Evolutionary conservation across 2,797 vertebrate genomes (phyloP).

Genomic region (Mus minutoides): DNA sequence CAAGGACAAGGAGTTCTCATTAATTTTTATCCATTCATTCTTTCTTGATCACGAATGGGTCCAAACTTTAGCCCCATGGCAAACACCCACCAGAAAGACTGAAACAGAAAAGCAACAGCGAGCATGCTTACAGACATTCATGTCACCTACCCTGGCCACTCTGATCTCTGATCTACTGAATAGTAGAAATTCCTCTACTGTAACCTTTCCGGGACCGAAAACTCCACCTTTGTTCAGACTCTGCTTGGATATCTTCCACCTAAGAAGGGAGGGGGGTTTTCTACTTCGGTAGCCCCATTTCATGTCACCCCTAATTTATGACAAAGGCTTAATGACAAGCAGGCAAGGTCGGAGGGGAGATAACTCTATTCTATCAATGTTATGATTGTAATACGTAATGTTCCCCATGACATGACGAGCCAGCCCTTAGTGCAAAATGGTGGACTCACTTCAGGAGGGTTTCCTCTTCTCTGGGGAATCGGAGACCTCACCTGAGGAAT

Average conservation of each 20-base stretch:
- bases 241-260: background rate
- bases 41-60: background rate
- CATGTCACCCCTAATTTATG: background rate
- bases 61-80: background rate
- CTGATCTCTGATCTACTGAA: background rate
- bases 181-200: background rate
- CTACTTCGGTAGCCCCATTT: background rate
- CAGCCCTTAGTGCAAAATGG: background rate
- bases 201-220: background rate
- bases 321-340: background rate
- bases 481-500: background rate
- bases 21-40: background rate
- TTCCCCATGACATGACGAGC: too few relatives aligned
- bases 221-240: background rate
- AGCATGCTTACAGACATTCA: background rate
- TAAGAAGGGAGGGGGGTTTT: background rate
- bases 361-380: background rate
- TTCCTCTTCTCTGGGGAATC: background rate
- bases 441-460: background rate
- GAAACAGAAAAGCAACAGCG: background rate
- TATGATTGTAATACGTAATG: background rate
- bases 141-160: background rate
- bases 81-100: background rate
- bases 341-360: background rate
- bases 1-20: background rate